Evolutionary conservation across 2,113 vertebrate genomes (phyloP).

Genomic region (Desmodus rotundus): DNA sequence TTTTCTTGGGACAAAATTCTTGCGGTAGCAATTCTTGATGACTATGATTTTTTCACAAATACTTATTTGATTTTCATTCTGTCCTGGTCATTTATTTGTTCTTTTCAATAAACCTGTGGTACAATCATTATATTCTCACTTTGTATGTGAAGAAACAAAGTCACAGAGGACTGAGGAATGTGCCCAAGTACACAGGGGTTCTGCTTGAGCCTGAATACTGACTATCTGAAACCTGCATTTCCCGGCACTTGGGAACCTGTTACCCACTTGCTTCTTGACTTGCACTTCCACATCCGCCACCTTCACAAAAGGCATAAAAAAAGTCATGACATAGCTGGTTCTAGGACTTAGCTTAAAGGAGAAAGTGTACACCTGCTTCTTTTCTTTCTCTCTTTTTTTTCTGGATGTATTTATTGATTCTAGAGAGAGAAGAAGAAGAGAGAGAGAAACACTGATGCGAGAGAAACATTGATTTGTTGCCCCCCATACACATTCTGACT

Average conservation of each 20-base stretch:
- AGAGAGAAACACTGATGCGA: too few relatives aligned
- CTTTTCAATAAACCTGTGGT: neutral
- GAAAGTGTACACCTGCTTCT: neutral
- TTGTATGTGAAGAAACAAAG: neutral
- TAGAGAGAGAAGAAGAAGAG: too few relatives aligned
- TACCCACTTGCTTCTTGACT: too few relatives aligned
- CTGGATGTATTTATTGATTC: too few relatives aligned
- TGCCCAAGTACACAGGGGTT: neutral
- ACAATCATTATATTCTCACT: neutral
- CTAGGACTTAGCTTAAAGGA: neutral
- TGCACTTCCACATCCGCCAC: rapidly evolving
- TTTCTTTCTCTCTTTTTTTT: too few relatives aligned
- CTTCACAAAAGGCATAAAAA: neutral
- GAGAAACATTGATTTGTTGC: too few relatives aligned
- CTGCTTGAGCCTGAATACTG: rapidly evolving
- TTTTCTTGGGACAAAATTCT: neutral
- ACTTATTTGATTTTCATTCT: neutral
- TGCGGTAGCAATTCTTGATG: neutral
- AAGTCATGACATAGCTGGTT: neutral
- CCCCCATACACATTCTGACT: too few relatives aligned
- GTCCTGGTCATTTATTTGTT: neutral
- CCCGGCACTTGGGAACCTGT: neutral
- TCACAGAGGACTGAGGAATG: neutral
- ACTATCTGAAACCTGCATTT: rapidly evolving
- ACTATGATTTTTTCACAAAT: neutral